Percentiles rank a stretch among this genome's conserved stretches.
Evolutionary conservation across 2,797 vertebrate genomes (phyloP).

Genomic region (Podargus strigoides): DNA sequence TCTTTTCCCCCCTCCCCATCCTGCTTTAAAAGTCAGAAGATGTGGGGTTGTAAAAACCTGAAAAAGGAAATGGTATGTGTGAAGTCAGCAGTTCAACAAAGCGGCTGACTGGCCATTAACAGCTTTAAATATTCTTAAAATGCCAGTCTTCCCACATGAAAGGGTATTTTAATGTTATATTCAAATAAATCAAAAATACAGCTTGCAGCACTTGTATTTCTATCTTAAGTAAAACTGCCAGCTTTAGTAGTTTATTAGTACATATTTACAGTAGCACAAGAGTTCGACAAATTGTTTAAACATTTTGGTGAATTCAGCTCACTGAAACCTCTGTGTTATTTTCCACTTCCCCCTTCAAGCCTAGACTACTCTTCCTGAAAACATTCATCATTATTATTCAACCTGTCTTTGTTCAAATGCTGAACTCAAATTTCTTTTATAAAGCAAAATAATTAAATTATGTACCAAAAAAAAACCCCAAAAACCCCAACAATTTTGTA

Average conservation of each 20-base stretch:
- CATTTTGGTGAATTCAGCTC: not conserved
- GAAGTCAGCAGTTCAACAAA: slow-evolving; percentile 62
- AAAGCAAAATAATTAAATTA: not conserved
- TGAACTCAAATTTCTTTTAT: not conserved
- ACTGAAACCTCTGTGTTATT: not conserved
- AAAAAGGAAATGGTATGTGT: slow-evolving; percentile 66
- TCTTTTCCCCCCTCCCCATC: not conserved
- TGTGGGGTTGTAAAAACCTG: slow-evolving; percentile 56
- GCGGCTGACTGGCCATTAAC: slow-evolving; percentile 31
- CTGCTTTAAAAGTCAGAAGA: slow-evolving; percentile 57
- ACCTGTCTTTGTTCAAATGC: not conserved
- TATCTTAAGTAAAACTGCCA: not conserved
- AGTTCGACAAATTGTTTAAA: not conserved
- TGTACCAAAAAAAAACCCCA: too few relatives aligned
- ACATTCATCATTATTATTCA: slow-evolving; percentile 6
- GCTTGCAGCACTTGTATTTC: not conserved
- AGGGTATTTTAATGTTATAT: slow-evolving; percentile 12
- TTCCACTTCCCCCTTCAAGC: not conserved
- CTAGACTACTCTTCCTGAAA: slow-evolving; percentile 15
- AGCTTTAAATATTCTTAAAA: slow-evolving; percentile 56
- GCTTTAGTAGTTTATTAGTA: not conserved
- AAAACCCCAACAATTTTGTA: not conserved
- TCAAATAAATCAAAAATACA: not conserved
- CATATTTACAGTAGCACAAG: not conserved
- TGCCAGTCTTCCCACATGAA: slow-evolving; percentile 38